phyloP scores from a whole-genome alignment of 2,113 vertebrate species.

The Nerophis ophidion region DNA sequence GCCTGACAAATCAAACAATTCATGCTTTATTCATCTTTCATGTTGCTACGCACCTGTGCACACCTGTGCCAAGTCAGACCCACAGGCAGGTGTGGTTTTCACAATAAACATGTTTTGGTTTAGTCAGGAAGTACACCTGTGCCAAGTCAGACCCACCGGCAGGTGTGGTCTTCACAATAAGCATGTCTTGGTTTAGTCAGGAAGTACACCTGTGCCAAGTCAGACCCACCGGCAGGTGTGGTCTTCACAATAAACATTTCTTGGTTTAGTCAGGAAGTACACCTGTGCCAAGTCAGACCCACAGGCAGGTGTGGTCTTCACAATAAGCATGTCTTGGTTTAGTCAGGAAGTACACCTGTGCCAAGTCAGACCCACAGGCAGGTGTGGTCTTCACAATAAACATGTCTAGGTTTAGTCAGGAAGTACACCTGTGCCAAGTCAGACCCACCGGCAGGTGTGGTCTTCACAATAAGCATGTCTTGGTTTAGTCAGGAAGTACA shows the following conservation, averaged over 20 bases:
- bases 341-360: neutral
- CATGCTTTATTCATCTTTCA: slow-evolving; percentile 17
- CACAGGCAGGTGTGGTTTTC: neutral
- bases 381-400: neutral
- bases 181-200: too few relatives aligned
- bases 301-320: neutral
- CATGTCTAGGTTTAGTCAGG: too few relatives aligned
- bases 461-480: neutral
- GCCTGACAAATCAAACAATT: slow-evolving; percentile 27
- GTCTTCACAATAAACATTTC: neutral
- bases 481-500: too few relatives aligned
- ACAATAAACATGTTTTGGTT: too few relatives aligned
- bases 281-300: neutral
- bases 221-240: neutral
- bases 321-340: too few relatives aligned
- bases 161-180: neutral
- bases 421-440: neutral
- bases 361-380: neutral
- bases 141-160: neutral
- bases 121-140: neutral
- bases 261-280: too few relatives aligned
- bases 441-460: neutral
- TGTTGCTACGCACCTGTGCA: neutral
- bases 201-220: neutral
- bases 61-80: neutral